Conservation (phyloP, 2,113 vertebrate genomes). For the Gymnocephalus cernua region DNA sequence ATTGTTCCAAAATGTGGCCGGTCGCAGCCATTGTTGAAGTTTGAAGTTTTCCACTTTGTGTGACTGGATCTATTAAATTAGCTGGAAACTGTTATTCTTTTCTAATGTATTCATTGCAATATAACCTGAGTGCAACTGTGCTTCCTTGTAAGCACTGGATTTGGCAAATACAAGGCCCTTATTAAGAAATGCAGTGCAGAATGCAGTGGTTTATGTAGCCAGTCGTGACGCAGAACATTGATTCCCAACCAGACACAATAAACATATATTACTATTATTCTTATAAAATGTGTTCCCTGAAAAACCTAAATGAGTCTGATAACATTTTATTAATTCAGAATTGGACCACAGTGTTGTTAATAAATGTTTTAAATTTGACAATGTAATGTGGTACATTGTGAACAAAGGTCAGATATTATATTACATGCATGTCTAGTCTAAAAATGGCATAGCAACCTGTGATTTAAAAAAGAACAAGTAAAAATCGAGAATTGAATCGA, state of each 20-base stretch:
- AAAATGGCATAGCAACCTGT: too few relatives aligned
- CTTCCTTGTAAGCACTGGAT: background rate
- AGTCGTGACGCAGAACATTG: background rate
- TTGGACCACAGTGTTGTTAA: too few relatives aligned
- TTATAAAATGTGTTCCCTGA: background rate
- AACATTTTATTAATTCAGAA: too few relatives aligned
- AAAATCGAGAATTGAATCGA: too few relatives aligned
- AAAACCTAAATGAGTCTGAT: too few relatives aligned
- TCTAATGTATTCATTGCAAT: background rate
- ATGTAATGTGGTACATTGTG: too few relatives aligned
- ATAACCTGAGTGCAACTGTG: background rate
- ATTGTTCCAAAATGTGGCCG: background rate
- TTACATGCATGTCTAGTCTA: too few relatives aligned
- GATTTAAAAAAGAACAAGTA: too few relatives aligned
- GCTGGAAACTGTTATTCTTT: background rate
- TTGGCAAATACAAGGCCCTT: background rate
- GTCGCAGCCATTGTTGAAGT: background rate
- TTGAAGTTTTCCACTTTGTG: slow-evolving; percentile 4
- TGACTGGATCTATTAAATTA: background rate
- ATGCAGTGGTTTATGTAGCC: background rate
- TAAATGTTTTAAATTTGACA: too few relatives aligned
- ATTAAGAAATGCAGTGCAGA: background rate
- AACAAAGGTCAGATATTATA: too few relatives aligned
- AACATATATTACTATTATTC: background rate
- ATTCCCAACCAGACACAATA: background rate